Evolutionary conservation across 2,888 invertebrate genomes (phyloP).

Genomic region (Drosophila koepferae): DNA sequence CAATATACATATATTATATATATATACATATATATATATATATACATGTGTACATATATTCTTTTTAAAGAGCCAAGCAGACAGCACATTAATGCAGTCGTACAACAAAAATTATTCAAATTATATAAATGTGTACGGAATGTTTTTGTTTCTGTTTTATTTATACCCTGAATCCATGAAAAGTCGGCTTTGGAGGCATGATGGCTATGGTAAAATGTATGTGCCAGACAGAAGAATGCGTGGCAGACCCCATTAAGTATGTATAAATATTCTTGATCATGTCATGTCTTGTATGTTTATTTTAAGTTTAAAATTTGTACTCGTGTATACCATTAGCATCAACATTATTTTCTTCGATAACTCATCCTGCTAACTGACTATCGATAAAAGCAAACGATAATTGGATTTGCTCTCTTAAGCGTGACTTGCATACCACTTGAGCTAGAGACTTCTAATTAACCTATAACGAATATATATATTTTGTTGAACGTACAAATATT

Average conservation of each 20-base stretch:
- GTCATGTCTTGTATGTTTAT: too few species aligned
- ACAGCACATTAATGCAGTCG: conserved; percentile 11
- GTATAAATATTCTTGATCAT: background rate
- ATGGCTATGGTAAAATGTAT: background rate
- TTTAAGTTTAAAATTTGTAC: background rate
- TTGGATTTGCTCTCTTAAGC: background rate
- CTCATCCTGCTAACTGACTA: background rate
- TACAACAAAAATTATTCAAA: conserved; percentile 8
- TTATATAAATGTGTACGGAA: background rate
- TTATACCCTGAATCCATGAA: background rate
- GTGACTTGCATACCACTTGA: background rate
- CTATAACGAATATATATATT: background rate
- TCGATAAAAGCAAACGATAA: background rate
- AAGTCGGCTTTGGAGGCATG: background rate
- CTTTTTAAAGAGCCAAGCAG: conserved; percentile 11
- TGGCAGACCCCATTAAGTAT: background rate
- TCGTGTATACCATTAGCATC: background rate
- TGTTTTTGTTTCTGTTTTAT: background rate
- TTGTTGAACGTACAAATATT: background rate
- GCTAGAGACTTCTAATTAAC: background rate
- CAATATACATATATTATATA: background rate
- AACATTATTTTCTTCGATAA: background rate
- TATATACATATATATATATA: background rate
- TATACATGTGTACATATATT: too few species aligned
- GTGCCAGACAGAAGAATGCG: background rate